These are phyloP conservation scores for Drosophila kohkoa DNA, from an alignment of 1,140 invertebrate genomes.

Conservation along the genomic window DNA sequence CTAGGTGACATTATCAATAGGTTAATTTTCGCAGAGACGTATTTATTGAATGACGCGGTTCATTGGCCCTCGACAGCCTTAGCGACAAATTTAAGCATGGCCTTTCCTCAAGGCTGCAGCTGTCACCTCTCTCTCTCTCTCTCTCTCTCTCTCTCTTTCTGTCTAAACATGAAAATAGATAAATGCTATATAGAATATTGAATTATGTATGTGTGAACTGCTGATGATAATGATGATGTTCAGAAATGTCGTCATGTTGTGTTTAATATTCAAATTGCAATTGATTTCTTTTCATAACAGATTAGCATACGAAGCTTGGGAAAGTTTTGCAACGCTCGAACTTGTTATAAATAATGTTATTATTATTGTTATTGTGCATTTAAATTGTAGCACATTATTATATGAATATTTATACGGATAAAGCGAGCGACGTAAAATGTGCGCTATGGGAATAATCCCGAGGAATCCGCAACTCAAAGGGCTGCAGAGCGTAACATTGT, in stretches of 20 bases:
- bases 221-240: constrained; percentile 4
- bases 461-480: constrained; percentile 1
- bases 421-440: constrained; percentile 3
- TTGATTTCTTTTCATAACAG: constrained; percentile 50
- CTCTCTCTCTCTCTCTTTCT: too few relatives aligned
- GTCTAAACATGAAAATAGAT: background rate
- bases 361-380: constrained; percentile 39
- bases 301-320: constrained; percentile 73
- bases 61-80: constrained; percentile 29
- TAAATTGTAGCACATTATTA: constrained; percentile 33
- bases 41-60: constrained; percentile 19
- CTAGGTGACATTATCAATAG: background rate
- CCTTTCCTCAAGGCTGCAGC: constrained; percentile 19
- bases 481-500: constrained; percentile 30
- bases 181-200: background rate
- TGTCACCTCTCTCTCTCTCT: background rate
- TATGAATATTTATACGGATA: constrained; percentile 21
- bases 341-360: constrained; percentile 39
- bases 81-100: constrained; percentile 27
- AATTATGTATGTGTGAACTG: background rate
- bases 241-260: constrained; percentile 15
- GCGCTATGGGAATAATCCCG: constrained; percentile 22
- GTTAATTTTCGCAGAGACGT: background rate
- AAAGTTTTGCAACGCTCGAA: constrained; percentile 47
- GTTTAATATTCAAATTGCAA: constrained; percentile 44